Evolutionary conservation across 2,888 invertebrate species (phyloP).

Genomic region (Gymnocheta viridis): DNA sequence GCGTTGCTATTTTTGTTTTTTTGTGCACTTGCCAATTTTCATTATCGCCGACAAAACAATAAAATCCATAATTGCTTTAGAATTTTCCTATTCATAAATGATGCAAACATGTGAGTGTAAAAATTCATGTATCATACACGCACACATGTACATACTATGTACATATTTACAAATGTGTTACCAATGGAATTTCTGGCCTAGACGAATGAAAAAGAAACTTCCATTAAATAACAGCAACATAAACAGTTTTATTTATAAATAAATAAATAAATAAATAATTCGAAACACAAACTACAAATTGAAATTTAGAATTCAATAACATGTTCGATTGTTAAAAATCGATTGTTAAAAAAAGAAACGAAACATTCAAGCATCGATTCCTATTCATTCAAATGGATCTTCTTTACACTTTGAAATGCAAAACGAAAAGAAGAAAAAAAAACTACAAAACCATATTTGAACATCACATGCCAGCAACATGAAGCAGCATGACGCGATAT

Average conservation of each 20-base stretch:
- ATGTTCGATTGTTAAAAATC: background rate
- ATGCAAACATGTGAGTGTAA: background rate
- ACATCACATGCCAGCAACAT: background rate
- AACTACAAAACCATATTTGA: background rate
- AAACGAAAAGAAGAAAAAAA: background rate
- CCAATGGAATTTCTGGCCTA: slow-evolving; percentile 18
- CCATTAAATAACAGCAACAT: slow-evolving; percentile 21
- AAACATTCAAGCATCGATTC: slow-evolving; percentile 2
- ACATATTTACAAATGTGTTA: background rate
- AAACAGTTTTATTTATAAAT: slow-evolving; percentile 27
- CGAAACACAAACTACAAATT: slow-evolving; percentile 2
- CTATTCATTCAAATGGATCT: slow-evolving; percentile 12
- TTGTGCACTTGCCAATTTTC: background rate
- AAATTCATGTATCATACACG: background rate
- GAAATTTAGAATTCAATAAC: slow-evolving; percentile 32
- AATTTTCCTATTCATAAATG: background rate
- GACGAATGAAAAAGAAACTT: slow-evolving; percentile 30
- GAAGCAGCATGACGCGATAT: background rate
- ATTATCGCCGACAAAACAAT: background rate
- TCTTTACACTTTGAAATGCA: slow-evolving; percentile 4
- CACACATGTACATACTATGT: too few species aligned
- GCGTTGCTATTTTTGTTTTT: background rate
- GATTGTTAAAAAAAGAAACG: background rate
- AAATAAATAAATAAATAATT: slow-evolving; percentile 45
- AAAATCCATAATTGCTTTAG: background rate